Percentiles rank a stretch among this genome's conserved stretches.
Evolutionary conservation across 2,113 vertebrate species (phyloP).

Genomic region (Pelecanus crispus): DNA sequence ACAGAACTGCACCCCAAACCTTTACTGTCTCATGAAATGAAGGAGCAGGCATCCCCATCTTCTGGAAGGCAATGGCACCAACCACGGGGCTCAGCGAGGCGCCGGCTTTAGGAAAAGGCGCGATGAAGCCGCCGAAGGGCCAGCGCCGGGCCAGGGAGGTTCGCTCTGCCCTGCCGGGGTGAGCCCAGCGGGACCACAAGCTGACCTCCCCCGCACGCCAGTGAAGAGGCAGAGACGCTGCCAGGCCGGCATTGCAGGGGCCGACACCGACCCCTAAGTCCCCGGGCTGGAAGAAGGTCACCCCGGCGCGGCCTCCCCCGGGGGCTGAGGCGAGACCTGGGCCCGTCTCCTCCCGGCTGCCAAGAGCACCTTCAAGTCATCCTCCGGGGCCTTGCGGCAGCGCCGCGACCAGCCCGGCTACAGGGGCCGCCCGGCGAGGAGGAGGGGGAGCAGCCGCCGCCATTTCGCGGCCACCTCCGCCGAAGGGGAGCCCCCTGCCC

Average conservation of each 20-base stretch:
- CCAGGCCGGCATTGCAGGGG: neutral
- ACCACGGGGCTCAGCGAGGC: neutral
- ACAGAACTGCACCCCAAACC: neutral
- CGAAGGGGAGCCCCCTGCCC: neutral
- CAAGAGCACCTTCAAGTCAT: neutral
- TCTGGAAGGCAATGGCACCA: accelerated
- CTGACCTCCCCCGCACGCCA: neutral
- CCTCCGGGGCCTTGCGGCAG: neutral
- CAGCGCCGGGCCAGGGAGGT: accelerated
- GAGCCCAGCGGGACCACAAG: neutral
- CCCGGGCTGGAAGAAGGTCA: neutral
- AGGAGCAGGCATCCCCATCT: no score
- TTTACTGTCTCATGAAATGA: accelerated
- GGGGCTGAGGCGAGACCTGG: accelerated
- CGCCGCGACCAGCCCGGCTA: neutral
- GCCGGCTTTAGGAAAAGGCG: no score
- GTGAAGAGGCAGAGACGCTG: accelerated
- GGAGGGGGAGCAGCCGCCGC: neutral
- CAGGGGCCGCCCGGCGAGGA: no score
- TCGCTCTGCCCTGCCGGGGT: no score
- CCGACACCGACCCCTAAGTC: neutral
- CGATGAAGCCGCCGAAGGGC: accelerated
- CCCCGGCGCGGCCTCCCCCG: neutral
- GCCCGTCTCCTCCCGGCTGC: no score
- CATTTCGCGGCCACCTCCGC: neutral